These are phyloP conservation scores for Clusia tigrina DNA, from an alignment of 2,888 invertebrate genomes.

Conservation along the genomic window DNA sequence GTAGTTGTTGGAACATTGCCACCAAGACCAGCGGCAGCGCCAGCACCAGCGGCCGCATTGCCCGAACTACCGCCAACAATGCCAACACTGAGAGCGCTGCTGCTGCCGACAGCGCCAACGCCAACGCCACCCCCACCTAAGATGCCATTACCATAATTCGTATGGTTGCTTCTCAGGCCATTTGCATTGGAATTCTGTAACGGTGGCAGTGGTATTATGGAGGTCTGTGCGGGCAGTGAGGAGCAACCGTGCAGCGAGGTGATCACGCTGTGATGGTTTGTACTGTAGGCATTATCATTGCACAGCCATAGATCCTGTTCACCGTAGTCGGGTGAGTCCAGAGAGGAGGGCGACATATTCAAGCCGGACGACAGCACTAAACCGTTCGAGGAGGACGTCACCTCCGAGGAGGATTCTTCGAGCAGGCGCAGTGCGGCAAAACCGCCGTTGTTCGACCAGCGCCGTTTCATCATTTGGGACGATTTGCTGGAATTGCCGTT, in stretches of 20 bases:
- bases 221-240: conserved; percentile 65
- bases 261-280: conserved; percentile 64
- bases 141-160: too few species aligned
- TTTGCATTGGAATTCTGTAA: conserved; percentile 39
- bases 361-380: conserved; percentile 74
- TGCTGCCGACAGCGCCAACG: conserved; percentile 34
- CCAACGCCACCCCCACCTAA: conserved; percentile 9
- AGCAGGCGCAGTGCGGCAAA: conserved; percentile 74
- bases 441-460: conserved; percentile 80
- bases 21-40: too few species aligned
- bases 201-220: conserved; percentile 68
- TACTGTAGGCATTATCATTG: conserved; percentile 66
- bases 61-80: conserved; percentile 39
- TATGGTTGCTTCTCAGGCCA: too few species aligned
- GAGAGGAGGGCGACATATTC: conserved; percentile 79
- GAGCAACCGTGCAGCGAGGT: conserved; percentile 65
- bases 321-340: conserved; percentile 77
- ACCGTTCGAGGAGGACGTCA: conserved; percentile 73
- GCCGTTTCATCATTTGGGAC: conserved; percentile 73
- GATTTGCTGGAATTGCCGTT: background rate
- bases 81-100: conserved; percentile 41
- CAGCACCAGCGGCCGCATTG: conserved; percentile 41
- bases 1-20: conserved; percentile 40
- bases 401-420: conserved; percentile 79
- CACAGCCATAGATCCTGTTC: conserved; percentile 83